Evolutionary conservation across 2,113 vertebrate species (phyloP), one percentile per base, ranked within the genome.

Genomic region (Pleuronectes platessa): DNA sequence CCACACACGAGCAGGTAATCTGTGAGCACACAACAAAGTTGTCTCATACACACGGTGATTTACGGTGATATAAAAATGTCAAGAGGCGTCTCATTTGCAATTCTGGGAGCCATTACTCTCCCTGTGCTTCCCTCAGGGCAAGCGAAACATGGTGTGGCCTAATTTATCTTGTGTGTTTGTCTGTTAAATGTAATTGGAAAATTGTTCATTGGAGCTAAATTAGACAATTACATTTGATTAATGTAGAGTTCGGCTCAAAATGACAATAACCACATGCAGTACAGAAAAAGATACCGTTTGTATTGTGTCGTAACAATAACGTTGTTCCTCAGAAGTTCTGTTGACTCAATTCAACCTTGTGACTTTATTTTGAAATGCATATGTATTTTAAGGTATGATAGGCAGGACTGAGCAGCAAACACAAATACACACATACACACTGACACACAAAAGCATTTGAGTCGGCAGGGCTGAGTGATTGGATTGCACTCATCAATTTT

Each of bases 1-100:
- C 35, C 69, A 58, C 69, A 80, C 76, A 81, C 69, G 82, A 40
- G 10, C 71, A 23, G 77, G 67, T 88, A 64, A 81, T 89, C 81
- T 84, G 82, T 51, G 68, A 71, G 61, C 75, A 7, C 55, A 65
- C 31, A 13, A 40, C 51, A 3, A 77, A 85, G 26, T 63, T 75
- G 74, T 59, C 85, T 82, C 78, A 49, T 67, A 51, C 53, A 65
- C n/a, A 35, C n/a, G 0, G 73, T 87, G 83, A 91, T 88, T 86
- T 86, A 90, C 62, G 10, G 61, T 24, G 58, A 77, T 74, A 71
- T 89, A 83, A 91, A 92, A 86, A 84, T 81, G 88, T 89, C 86
- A 82, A 71, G 71, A 70, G 71, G 77, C 26, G 35, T n/a, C 81
- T 87, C 68, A 82, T 89, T 91, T 87, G 49, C 42, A 62, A 88